Base-by-base conservation (phyloP, 2,113 vertebrate species). In the Ceuthmochares aereus region DNA sequence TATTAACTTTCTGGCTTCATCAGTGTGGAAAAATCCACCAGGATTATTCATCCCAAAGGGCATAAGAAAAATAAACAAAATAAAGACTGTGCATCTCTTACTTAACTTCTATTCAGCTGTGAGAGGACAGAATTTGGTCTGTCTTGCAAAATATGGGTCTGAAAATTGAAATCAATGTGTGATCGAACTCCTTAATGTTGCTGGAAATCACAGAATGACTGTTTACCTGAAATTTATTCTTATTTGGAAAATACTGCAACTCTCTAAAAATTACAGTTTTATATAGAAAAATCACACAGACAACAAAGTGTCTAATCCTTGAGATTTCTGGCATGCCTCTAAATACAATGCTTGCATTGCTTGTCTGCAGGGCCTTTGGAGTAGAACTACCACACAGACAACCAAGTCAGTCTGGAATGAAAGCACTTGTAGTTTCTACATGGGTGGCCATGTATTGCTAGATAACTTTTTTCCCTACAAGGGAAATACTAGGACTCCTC, bases 361-460 rank as follows among this genome's bases (percentile, higher is more conserved):
- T 26, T 3, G 34, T 40, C 7, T 84, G 49, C 12, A 27, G 4
- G 4, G 7, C 3, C 14, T 54, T 34, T 45, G 45, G 6, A 84
- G 15, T 8, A 54, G 11, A 78, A 19, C 8, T 81, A 10, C 1
- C 4, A 19, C 16, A 14, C 2, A 3, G 6, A 14, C 7, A 47
- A 13, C 4, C 8, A 14, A 17, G 16, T n/a, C 15, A 60, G 19
- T n/a, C 9, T 42, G 51, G 15, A 60, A 60, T 73, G 14, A 60
- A 60, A 77, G 16, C 5, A 14, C 4, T 19, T 9, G 19, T 8
- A 15, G 8, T 20, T 34, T 43, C 14, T 26, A 20, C 7, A 25
- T 4, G 3, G 3, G 25, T 27, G 10, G 7, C 9, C 2, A 1
- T n/a, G 3, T 4, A 37, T 34, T 2, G 5, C 29, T 15, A 64